Evolutionary conservation across 2,888 invertebrate genomes (phyloP).

Genomic region (Apotomis betuletana): DNA sequence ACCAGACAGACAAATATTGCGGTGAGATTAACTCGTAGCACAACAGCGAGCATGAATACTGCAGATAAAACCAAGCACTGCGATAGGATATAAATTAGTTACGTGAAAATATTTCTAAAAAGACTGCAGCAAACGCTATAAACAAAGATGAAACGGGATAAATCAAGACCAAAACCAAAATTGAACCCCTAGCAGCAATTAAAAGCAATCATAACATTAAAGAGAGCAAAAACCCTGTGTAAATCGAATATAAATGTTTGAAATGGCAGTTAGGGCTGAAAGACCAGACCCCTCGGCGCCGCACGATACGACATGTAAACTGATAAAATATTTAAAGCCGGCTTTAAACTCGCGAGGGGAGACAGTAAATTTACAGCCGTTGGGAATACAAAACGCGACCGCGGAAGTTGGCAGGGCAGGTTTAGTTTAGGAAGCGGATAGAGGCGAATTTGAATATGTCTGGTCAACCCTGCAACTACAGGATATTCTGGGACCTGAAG

Average conservation of each 20-base stretch:
- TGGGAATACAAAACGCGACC: conserved; percentile 59
- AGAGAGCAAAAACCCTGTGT: conserved; percentile 49
- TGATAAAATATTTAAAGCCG: conserved; percentile 80
- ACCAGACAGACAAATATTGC: conserved; percentile 20
- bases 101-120: conserved; percentile 8
- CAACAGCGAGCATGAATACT: conserved; percentile 48
- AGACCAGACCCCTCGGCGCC: conserved; percentile 72
- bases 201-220: conserved; percentile 48
- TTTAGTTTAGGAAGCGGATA: conserved; percentile 7
- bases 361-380: conserved; percentile 70
- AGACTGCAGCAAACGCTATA: background rate
- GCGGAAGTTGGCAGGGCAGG: conserved; percentile 22
- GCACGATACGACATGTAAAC: conserved; percentile 75
- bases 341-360: conserved; percentile 69
- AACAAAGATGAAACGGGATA: background rate
- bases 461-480: conserved; percentile 5
- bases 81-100: conserved; percentile 3
- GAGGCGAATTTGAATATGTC: conserved; percentile 12
- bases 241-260: conserved; percentile 66
- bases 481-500: background rate
- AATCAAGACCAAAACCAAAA: conserved; percentile 29
- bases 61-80: conserved; percentile 41
- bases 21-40: conserved; percentile 51
- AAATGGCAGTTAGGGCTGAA: conserved; percentile 63
- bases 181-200: conserved; percentile 44